Base-by-base conservation (phyloP, 2,888 invertebrate genomes). In the Hemithea aestivaria region DNA sequence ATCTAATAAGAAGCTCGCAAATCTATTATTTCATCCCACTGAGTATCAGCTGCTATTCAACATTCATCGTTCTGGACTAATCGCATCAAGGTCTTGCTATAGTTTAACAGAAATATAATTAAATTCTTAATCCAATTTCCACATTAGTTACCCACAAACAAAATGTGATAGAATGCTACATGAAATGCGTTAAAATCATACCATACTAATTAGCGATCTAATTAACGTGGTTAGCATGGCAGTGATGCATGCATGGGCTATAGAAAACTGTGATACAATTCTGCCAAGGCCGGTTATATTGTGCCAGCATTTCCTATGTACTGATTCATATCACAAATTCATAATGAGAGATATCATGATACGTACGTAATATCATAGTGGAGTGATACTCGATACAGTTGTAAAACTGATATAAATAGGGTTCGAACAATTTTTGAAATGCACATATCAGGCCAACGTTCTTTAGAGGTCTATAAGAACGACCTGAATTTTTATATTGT, bases 161-260 rank as follows among this genome's bases (percentile, higher is more conserved):
- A 39, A 53, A 38, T 53, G 41, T 41, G 41, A 41, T 45, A 41
- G 31, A 48, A 49, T 24, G 39, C 53, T 56, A 51, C 39, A 50
- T 53, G 44, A 56, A 51, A 58, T 53, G 53, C 52, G 62, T 54
- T 59, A 62, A 64, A 64, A 58, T 45, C 40, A 50, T 55, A 61
- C 51, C 62, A 58, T 64, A 62, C 55, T 70, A 62, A 74, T 78
- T 80, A 78, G 63, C 66, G 58, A 41, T 52, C 60, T 63, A 71
- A 77, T 85, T 80, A 80, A 60, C 75, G 68, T 67, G 63, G 50
- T 65, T 75, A 73, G 60, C 69, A 64, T 58, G 68, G 59, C 60
- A 64, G 46, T 62, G 61, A 63, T 62, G 63, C 49, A 43, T 61
- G 60, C 57, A 60, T 59, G 56, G 50, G 45, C 56, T 56, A 62